Evolutionary conservation across 2,113 vertebrate genomes (phyloP), one percentile per base, ranked within the genome.

Genomic region (Heteronetta atricapilla): DNA sequence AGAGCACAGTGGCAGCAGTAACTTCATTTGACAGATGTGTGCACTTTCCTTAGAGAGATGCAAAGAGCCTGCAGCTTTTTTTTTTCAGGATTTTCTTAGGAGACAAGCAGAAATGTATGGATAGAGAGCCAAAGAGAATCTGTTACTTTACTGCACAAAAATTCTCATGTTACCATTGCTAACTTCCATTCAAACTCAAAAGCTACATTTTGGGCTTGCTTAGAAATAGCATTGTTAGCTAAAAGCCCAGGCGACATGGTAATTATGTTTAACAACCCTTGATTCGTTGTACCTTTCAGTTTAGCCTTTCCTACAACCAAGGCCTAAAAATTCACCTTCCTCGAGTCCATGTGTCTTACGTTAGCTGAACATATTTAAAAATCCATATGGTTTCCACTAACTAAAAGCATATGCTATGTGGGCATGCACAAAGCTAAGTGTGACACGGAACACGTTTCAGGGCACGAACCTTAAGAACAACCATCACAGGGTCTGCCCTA

Each of bases 251-350:
- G 34, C 77, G 82, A 92, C 44, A 12, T 2, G 23, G 72, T 42
- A 53, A 88, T 36, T 59, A 52, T 1, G 20, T 64, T 86, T 64
- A 90, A 60, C 68, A 92, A 75, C 82, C 25, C 56, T 42, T 94
- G 92, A 95, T 94, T 95, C 94, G 82, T 86, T 90, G 38, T 52
- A 95, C 82, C 79, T 95, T 88, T 90, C 79, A 82, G 93, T 21
- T 93, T 83, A 81, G 68, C 36, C 76, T 52, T 88, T 87, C 48
- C 76, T 70, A 67, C 63, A 94, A 89, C 44, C 34, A 28, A 86
- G 70, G 58, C 34, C 82, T 69, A 72, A 68, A 93, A 84, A n/a
- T 90, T 72, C 38, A 78, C 50, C 68, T 85, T 78, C 34, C 67
- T 76, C 52, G 56, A 60, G 18, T n/a, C 46, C 85, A 84, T 9